Percentiles rank a stretch among this genome's conserved stretches.
Evolutionary conservation across 2,113 vertebrate genomes (phyloP).

Genomic region (Conger conger): DNA sequence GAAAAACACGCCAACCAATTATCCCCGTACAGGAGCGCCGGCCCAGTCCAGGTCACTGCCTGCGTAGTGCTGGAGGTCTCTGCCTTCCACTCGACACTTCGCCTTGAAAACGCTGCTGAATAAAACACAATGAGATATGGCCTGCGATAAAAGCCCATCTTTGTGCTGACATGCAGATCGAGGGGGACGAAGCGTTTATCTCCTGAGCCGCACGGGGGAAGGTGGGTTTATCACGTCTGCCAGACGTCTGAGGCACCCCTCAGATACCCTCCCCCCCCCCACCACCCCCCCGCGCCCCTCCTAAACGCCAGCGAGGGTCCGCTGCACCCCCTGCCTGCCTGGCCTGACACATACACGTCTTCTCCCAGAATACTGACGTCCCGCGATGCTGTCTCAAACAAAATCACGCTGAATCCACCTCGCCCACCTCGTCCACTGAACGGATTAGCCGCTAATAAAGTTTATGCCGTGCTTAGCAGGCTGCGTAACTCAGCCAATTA

Average conservation of each 20-base stretch:
- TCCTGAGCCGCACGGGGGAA: neutral
- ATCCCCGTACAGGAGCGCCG: neutral
- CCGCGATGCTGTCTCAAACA: neutral
- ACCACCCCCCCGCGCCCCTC: neutral
- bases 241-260: neutral
- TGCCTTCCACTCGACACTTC: conserved; percentile 37
- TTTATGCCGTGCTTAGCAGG: conserved; percentile 49
- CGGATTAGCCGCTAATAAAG: conserved; percentile 56
- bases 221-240: neutral
- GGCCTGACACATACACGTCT: neutral
- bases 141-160: neutral
- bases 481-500: conserved; percentile 50
- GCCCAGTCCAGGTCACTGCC: neutral
- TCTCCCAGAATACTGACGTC: conserved; percentile 13
- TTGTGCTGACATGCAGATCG: neutral
- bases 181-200: conserved; percentile 7
- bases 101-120: conserved; percentile 1
- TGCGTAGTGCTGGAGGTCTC: conserved; percentile 30
- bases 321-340: neutral
- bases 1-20: neutral
- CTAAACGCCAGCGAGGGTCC: neutral
- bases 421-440: conserved; percentile 49
- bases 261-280: too few species aligned
- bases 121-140: conserved; percentile 39
- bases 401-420: conserved; percentile 39